Conservation (phyloP, 1,140 invertebrate species). For the Cydia splendana region DNA sequence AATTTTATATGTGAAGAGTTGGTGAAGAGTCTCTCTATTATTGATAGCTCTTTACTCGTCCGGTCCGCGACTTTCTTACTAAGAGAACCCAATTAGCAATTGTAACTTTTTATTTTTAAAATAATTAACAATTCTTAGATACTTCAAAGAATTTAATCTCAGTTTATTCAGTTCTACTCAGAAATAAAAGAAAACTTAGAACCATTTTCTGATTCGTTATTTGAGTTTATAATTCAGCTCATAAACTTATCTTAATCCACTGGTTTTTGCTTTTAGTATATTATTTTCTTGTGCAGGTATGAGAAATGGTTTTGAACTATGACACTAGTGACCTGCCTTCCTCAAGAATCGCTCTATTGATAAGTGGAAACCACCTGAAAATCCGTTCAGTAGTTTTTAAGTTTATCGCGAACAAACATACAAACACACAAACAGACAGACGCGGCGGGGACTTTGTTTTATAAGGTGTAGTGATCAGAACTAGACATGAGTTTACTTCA, state of each 20-base stretch:
- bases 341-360: too few species aligned
- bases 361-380: too few species aligned
- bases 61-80: background rate
- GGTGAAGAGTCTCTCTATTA: too few species aligned
- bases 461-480: too few species aligned
- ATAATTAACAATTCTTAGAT: conserved; percentile 13
- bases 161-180: conserved; percentile 1
- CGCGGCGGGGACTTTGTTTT: too few species aligned
- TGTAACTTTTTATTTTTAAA: background rate
- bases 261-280: background rate
- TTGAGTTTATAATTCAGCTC: background rate
- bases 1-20: background rate
- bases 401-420: too few species aligned
- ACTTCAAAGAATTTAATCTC: background rate
- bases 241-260: background rate
- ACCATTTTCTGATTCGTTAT: background rate
- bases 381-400: too few species aligned
- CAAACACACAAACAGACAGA: too few species aligned
- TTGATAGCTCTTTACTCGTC: background rate
- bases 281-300: background rate
- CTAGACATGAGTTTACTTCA: background rate
- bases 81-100: conserved; percentile 8
- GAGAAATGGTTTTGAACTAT: background rate
- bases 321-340: too few species aligned
- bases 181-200: background rate